Conservation (phyloP, 1,140 invertebrate genomes). For the Brachionus asplanchnoidis region DNA sequence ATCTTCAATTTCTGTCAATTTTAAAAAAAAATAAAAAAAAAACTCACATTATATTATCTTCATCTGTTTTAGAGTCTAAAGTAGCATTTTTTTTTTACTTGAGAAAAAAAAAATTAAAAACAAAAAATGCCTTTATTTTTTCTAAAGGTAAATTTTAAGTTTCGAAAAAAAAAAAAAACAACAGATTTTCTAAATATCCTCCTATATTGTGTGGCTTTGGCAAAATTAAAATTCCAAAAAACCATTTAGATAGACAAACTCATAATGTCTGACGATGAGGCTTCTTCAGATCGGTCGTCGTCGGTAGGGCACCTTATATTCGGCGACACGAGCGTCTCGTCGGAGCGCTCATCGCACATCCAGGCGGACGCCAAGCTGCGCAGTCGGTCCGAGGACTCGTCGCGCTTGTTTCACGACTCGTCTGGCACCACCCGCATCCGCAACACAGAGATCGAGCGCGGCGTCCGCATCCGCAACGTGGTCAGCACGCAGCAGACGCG, state of each 20-base stretch:
- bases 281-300: background rate
- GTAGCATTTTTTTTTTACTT: too few species aligned
- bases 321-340: background rate
- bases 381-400: background rate
- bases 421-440: background rate
- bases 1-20: too few species aligned
- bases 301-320: background rate
- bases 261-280: conserved; percentile 33
- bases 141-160: background rate
- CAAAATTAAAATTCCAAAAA: background rate
- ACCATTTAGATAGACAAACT: background rate
- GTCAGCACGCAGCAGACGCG: background rate
- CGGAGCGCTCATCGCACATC: background rate
- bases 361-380: background rate
- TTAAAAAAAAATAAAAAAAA: too few species aligned
- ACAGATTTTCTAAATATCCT: background rate
- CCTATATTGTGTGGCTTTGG: background rate
- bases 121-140: background rate
- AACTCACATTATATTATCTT: too few species aligned
- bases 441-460: conserved; percentile 20
- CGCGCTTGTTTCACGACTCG: background rate
- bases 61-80: too few species aligned
- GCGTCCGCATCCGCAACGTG: background rate
- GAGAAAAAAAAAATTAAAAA: too few species aligned
- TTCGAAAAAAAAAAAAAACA: background rate